Percentiles rank a stretch among this genome's conserved stretches.
Evolutionary conservation across 2,113 vertebrate species (phyloP).

Genomic region (Entosphenus tridentatus): DNA sequence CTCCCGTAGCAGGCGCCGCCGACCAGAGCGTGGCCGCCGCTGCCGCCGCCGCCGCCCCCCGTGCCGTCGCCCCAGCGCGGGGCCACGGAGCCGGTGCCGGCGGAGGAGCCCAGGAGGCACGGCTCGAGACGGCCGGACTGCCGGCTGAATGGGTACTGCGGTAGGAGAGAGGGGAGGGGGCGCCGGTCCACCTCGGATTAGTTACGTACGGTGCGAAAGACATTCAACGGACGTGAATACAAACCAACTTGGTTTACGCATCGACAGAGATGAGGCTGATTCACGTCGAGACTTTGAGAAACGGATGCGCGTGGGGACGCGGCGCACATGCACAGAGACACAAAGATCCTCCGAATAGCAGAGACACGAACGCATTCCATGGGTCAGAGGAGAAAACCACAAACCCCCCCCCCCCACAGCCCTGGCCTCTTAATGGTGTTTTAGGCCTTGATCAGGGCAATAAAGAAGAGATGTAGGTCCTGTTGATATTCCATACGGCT

Average conservation of each 20-base stretch:
- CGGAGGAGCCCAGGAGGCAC: constrained; percentile 65
- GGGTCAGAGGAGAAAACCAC: too few species aligned
- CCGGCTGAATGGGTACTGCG: constrained; percentile 75
- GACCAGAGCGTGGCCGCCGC: too few species aligned
- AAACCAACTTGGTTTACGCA: constrained; percentile 13
- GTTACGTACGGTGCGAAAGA: neutral
- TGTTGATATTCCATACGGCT: too few species aligned
- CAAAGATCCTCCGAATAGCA: constrained; percentile 3
- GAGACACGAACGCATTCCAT: too few species aligned
- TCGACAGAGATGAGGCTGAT: constrained; percentile 18
- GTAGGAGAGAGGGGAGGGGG: constrained; percentile 15
- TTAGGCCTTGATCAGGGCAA: too few species aligned
- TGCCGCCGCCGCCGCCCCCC: constrained; percentile 44
- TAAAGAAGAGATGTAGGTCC: too few species aligned
- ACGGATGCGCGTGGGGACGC: constrained; percentile 13
- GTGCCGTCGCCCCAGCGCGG: constrained; percentile 82
- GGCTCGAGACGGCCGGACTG: constrained; percentile 84
- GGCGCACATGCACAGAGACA: constrained; percentile 16
- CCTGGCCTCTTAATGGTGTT: too few species aligned
- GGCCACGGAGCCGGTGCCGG: constrained; percentile 54
- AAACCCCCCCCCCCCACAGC: too few species aligned
- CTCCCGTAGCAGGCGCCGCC: too few species aligned
- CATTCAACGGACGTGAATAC: too few species aligned
- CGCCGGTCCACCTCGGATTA: neutral
- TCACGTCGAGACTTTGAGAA: constrained; percentile 15